Evolutionary conservation across 1,140 invertebrate species (phyloP).

Genomic region (Calliopsis andreniformis): DNA sequence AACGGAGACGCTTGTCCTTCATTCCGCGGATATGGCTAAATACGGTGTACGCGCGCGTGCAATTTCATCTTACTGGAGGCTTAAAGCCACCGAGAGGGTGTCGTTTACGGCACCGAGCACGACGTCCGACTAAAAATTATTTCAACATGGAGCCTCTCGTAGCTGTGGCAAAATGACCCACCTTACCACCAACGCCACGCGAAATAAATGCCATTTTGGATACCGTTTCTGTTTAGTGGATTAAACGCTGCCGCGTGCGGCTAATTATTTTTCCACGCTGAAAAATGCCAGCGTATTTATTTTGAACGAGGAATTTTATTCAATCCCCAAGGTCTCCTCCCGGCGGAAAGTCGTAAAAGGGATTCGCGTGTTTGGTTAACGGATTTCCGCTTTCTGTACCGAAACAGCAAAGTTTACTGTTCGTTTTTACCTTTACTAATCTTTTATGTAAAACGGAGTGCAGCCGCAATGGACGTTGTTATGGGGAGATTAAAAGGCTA

Average conservation of each 20-base stretch:
- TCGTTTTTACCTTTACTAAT: too few relatives aligned
- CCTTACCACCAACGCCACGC: too few relatives aligned
- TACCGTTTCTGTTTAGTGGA: too few relatives aligned
- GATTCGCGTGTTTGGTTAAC: background rate
- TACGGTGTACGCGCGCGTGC: background rate
- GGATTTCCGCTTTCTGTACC: too few relatives aligned
- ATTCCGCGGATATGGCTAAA: too few relatives aligned
- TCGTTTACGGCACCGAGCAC: background rate
- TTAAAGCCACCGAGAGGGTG: background rate
- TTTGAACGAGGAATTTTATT: background rate
- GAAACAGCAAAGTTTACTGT: too few relatives aligned
- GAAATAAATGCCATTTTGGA: constrained; percentile 1
- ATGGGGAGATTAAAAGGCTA: too few relatives aligned
- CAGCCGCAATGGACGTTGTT: too few relatives aligned
- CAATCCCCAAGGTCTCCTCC: too few relatives aligned
- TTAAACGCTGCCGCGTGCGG: background rate
- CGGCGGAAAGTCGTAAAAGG: background rate
- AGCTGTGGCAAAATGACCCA: too few relatives aligned
- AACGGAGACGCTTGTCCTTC: background rate
- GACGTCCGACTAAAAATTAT: constrained; percentile 12
- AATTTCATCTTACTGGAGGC: background rate
- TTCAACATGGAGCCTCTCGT: background rate
- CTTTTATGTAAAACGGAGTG: too few relatives aligned
- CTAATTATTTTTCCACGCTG: constrained; percentile 9
- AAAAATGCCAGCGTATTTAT: background rate